These are phyloP conservation scores for Sinonovacula constricta DNA, from an alignment of 1,140 invertebrate species.

Conservation along the genomic window DNA sequence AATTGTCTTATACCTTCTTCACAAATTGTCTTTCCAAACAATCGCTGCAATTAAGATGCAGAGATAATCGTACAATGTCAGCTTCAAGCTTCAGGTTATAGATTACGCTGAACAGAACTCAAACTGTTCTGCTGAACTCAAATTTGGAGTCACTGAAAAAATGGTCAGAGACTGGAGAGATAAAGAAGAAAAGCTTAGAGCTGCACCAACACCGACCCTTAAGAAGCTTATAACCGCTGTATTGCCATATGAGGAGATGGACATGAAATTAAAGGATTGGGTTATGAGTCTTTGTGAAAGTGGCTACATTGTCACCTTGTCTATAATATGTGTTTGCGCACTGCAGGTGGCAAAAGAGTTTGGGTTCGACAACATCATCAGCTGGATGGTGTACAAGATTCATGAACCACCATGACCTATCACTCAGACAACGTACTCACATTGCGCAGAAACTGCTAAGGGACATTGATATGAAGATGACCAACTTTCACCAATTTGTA, in stretches of 20 bases:
- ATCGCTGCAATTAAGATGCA: no score
- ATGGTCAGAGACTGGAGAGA: slow-evolving; percentile 17
- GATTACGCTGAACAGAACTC: neutral
- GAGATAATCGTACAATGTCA: no score
- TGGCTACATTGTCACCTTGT: slow-evolving; percentile 8
- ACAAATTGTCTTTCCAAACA: no score
- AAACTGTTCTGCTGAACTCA: neutral
- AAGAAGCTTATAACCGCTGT: slow-evolving; percentile 14
- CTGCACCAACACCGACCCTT: neutral
- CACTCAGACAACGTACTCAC: slow-evolving; percentile 49
- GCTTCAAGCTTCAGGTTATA: no score
- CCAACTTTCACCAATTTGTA: slow-evolving; percentile 45
- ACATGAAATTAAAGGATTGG: slow-evolving; percentile 6
- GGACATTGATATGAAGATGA: slow-evolving; percentile 44
- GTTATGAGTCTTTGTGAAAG: no score
- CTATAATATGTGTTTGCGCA: neutral
- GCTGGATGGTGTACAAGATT: slow-evolving; percentile 53
- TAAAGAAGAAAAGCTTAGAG: slow-evolving; percentile 13
- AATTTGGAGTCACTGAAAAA: slow-evolving; percentile 17
- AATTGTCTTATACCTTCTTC: no score
- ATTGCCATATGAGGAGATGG: slow-evolving; percentile 1
- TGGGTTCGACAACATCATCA: slow-evolving; percentile 34
- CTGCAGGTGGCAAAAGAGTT: slow-evolving; percentile 7
- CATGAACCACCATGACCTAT: slow-evolving; percentile 43
- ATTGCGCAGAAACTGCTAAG: slow-evolving; percentile 55